Percentiles rank a stretch among this genome's conserved stretches.
These are phyloP conservation scores for Lithophane ornitopus DNA, from an alignment of 2,888 invertebrate genomes.

Conservation along the genomic window DNA sequence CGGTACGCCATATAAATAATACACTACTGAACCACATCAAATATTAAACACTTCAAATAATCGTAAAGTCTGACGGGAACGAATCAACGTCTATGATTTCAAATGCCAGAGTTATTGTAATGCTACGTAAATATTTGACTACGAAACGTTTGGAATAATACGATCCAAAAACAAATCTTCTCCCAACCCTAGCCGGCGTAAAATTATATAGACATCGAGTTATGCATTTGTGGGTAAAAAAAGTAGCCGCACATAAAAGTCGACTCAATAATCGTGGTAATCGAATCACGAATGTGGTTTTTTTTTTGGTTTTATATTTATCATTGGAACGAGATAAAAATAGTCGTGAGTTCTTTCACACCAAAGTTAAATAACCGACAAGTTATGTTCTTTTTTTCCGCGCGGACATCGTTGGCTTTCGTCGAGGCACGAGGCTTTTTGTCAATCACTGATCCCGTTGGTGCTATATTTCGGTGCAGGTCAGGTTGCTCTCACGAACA, in stretches of 20 bases:
- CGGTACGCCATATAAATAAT: neutral
- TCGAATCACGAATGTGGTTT: constrained; percentile 78
- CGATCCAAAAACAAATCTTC: constrained; percentile 59
- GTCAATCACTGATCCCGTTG: constrained; percentile 69
- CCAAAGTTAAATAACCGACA: constrained; percentile 72
- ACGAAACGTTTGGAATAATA: constrained; percentile 61
- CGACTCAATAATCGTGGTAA: constrained; percentile 78
- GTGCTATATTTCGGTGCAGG: constrained; percentile 54
- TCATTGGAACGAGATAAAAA: constrained; percentile 73
- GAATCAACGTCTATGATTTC: constrained; percentile 56
- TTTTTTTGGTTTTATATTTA: constrained; percentile 68
- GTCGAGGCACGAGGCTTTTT: constrained; percentile 67
- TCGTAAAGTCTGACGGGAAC: constrained; percentile 39
- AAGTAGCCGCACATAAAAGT: constrained; percentile 67
- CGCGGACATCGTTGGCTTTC: constrained; percentile 52
- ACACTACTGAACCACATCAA: constrained; percentile 10
- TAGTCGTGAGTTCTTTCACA: constrained; percentile 79
- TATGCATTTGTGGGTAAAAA: constrained; percentile 68
- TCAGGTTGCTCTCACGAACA: constrained; percentile 26
- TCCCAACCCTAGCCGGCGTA: constrained; percentile 55
- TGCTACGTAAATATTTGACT: constrained; percentile 68
- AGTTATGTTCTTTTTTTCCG: constrained; percentile 68
- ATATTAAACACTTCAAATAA: constrained; percentile 38
- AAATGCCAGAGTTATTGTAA: constrained; percentile 64
- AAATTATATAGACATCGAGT: constrained; percentile 62